These are phyloP conservation scores for Lepidonotus clava DNA, from an alignment of 2,888 invertebrate genomes.

Conservation along the genomic window DNA sequence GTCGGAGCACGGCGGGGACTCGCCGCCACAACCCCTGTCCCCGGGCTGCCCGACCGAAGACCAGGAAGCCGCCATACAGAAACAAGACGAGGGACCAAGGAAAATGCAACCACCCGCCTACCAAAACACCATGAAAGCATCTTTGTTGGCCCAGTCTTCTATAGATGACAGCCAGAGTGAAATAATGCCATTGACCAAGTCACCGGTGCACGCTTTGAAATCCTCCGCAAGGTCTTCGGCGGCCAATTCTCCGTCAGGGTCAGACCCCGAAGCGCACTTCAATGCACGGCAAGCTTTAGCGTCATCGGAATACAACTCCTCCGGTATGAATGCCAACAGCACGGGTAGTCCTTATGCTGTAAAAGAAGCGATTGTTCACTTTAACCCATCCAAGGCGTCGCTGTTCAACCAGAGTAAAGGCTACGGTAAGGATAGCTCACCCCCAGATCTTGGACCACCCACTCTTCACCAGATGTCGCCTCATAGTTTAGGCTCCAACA, in stretches of 20 bases:
- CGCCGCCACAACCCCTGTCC: slow-evolving; percentile 73
- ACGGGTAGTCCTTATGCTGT: slow-evolving; percentile 39
- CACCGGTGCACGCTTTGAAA: not conserved
- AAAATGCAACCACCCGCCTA: not conserved
- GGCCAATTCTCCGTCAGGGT: slow-evolving; percentile 23
- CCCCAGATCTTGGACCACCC: slow-evolving; percentile 36
- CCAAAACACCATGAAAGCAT: not conserved
- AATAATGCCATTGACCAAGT: not conserved
- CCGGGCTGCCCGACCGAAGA: slow-evolving; percentile 67
- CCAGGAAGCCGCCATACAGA: not conserved
- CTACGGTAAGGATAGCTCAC: slow-evolving; percentile 7
- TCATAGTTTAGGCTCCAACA: slow-evolving; percentile 36
- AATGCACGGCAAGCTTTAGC: slow-evolving; percentile 4
- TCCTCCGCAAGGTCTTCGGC: not conserved
- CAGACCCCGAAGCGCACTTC: slow-evolving; percentile 32
- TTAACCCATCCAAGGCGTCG: slow-evolving; percentile 10
- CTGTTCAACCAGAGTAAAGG: not conserved
- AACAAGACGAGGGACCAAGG: slow-evolving; percentile 22
- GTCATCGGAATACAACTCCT: slow-evolving; percentile 37
- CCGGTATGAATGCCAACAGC: slow-evolving; percentile 29
- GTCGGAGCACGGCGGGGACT: slow-evolving; percentile 69
- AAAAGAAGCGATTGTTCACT: slow-evolving; percentile 48
- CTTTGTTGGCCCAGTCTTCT: not conserved
- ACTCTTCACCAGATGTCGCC: slow-evolving; percentile 41
- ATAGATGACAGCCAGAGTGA: slow-evolving; percentile 18